Evolutionary conservation across 35 echinoderm and acorn worm species (phyloP), one percentile per base, ranked within the genome.

Genomic region (Heliocidaris tuberculata): DNA sequence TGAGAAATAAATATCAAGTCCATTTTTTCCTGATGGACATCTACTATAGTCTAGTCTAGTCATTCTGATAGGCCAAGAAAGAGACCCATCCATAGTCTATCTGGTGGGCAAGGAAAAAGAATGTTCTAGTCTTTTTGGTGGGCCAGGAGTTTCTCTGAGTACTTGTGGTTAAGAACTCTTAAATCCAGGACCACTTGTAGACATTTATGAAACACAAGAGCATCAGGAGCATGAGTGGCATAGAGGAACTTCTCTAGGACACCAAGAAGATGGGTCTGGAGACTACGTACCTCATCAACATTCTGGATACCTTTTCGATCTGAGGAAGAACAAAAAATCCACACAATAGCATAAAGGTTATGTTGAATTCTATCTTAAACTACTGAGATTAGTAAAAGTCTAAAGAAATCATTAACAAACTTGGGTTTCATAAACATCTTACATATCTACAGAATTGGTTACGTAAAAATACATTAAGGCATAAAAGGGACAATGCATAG

Each of bases 131-230:
- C 87, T 30, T 89, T 89, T 60, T 96, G 92, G 49, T 96, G 93
- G 31, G 95, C 92, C 50, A 98, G 86, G 11, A 97, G 94, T 27
- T 95, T 98, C 71, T 98, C 97, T 13, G 97, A 94, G 61, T 98
- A 96, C 47, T 95, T 96, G 27, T 92, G 94, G 50, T 98, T 98
- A 19, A 98, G 90, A 47, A 93, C 96, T 6, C 97, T 94, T 78
- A 98, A 93, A 86, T 98, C 97, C 15, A 98, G 49, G 47, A 98
- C 96, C 35, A 98, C 96, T 47, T 98, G 95, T 54, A 98, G 95
- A 86, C 97, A 98, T 31, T 94, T 94, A 49, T 98, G 96, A 93
- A 98, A 98, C 31, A 98, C 93, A 4, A 95, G 87, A 47, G 92
- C 92, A 42, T 98, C 97, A 30, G 97, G 94, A 85, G 94, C 94